These are phyloP conservation scores for Nephrotoma appendiculata DNA, from an alignment of 2,888 invertebrate species.

Conservation along the genomic window DNA sequence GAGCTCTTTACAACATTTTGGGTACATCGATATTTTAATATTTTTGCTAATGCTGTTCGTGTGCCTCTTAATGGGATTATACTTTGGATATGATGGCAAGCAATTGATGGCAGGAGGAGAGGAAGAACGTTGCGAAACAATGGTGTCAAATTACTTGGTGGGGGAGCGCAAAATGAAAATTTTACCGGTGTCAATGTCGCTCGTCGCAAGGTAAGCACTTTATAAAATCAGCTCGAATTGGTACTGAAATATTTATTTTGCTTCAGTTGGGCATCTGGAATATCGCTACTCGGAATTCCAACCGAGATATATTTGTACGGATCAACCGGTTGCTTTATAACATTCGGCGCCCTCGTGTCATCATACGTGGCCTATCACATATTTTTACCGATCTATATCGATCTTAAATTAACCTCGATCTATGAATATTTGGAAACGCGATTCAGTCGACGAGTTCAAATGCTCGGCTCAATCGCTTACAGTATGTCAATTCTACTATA, in stretches of 20 bases:
- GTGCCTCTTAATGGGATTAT: constrained; percentile 35
- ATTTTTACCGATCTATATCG: background rate
- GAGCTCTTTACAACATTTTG: constrained; percentile 24
- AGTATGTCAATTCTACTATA: background rate
- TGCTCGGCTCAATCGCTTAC: background rate
- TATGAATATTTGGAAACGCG: background rate
- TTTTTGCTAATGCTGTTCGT: constrained; percentile 32
- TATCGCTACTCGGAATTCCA: background rate
- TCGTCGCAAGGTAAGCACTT: constrained; percentile 33
- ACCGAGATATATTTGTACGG: background rate
- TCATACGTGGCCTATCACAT: background rate
- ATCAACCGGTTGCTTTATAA: background rate
- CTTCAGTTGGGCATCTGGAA: background rate
- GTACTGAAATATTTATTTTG: background rate
- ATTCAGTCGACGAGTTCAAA: background rate
- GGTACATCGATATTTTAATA: constrained; percentile 32
- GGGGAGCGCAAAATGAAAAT: constrained; percentile 36
- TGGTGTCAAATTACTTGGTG: constrained; percentile 33
- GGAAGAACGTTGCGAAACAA: constrained; percentile 15
- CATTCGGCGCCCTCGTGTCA: background rate
- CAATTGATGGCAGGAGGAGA: constrained; percentile 19
- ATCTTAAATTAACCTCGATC: background rate
- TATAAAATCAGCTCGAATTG: background rate
- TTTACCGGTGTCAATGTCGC: constrained; percentile 39
- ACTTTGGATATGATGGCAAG: constrained; percentile 30